Evolutionary conservation across 2,113 vertebrate genomes (phyloP).

Genomic region (Gobiocypris rarus): DNA sequence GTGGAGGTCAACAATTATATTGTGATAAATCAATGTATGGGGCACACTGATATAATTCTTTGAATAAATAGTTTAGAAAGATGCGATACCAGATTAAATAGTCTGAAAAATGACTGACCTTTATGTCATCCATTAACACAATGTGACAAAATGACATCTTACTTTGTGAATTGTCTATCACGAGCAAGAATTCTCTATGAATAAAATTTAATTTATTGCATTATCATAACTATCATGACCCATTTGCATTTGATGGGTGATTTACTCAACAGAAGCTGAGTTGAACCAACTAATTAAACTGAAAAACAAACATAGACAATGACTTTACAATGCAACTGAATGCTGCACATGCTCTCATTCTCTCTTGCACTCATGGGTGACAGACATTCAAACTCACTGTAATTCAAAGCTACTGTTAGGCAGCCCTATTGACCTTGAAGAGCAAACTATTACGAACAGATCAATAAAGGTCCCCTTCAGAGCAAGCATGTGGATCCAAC

Average conservation of each 20-base stretch:
- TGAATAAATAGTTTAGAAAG: too few relatives aligned
- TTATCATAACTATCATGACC: background rate
- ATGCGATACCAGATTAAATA: too few relatives aligned
- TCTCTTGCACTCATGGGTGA: background rate
- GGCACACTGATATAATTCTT: too few relatives aligned
- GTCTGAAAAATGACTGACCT: background rate
- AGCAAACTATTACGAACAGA: slow-evolving; percentile 32
- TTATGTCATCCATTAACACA: background rate
- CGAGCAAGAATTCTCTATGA: background rate
- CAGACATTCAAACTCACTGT: background rate
- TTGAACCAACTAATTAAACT: slow-evolving; percentile 3
- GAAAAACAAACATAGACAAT: background rate
- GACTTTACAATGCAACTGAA: background rate
- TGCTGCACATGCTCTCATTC: background rate
- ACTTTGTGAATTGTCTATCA: background rate
- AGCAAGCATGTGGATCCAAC: slow-evolving; percentile 33
- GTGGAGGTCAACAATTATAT: too few relatives aligned
- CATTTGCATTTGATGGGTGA: background rate
- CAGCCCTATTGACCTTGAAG: slow-evolving; percentile 40
- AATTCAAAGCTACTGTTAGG: slow-evolving; percentile 14
- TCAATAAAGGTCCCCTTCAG: slow-evolving; percentile 38
- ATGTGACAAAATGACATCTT: background rate
- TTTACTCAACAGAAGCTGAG: background rate
- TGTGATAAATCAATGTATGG: too few relatives aligned
- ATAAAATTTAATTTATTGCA: background rate